A percentile compares a stretch with the other conserved stretches of the same genome.
phyloP scores from a whole-genome alignment of 2,797 vertebrate species.

The Tauraco hartlaubi region DNA sequence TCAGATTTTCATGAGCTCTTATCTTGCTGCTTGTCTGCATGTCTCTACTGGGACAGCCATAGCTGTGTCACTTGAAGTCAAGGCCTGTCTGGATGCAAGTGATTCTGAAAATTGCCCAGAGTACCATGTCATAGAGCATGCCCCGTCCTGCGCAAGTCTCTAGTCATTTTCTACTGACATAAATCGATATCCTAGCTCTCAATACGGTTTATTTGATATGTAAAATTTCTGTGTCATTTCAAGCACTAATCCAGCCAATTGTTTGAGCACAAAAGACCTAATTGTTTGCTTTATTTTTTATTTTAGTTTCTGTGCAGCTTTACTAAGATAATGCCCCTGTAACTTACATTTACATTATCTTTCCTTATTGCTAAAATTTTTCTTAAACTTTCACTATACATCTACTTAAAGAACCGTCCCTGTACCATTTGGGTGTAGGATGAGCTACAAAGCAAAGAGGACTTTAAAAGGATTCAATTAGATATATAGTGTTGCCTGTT shows the following conservation, averaged over 20 bases:
- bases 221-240: not conserved
- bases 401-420: slow-evolving; percentile 1
- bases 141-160: not conserved
- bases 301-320: slow-evolving; percentile 1
- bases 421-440: not conserved
- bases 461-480: slow-evolving; percentile 36
- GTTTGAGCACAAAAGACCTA: not conserved
- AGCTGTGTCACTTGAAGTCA: not conserved
- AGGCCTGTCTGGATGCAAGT: not conserved
- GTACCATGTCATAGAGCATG: not conserved
- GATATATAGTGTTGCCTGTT: not conserved
- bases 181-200: not conserved
- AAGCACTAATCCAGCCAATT: not conserved
- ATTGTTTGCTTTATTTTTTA: slow-evolving; percentile 2
- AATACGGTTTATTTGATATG: not conserved
- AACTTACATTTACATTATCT: not conserved
- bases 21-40: not conserved
- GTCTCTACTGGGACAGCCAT: not conserved
- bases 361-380: not conserved
- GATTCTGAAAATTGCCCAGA: not conserved
- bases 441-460: not conserved
- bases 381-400: slow-evolving; percentile 26
- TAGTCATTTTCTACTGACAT: not conserved
- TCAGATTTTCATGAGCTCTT: slow-evolving; percentile 9
- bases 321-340: not conserved